Base-by-base conservation (phyloP, 2,888 invertebrate species). In the Galeruca laticollis region DNA sequence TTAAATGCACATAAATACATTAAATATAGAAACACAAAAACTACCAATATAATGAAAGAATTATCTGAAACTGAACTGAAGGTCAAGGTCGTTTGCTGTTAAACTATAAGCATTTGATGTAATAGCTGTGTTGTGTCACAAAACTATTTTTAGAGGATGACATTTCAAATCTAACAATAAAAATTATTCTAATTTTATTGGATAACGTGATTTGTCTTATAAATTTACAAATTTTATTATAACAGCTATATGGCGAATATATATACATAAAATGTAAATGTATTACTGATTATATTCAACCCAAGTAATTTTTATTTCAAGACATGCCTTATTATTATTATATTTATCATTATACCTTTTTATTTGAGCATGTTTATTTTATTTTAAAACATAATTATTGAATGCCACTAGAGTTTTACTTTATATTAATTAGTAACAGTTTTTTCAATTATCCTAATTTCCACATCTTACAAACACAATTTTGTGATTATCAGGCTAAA, bases 281-380 rank as follows among this genome's bases (percentile, higher is more conserved):
- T 47, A 9, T 15, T 15, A 5, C 47, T 47, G 47, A 47, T 18
- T 18, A 47, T 18, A 47, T 47, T 47, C 47, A 18, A 47, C 47
- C 47, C 18, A 18, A 47, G 47, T 47, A 47, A 47, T 47, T 47
- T 47, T 47, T 31, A 54, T 54, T 54, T 54, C 31, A 26, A 54
- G 26, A 54, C 31, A n/a, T 65, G 65, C 65, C 57, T 70, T 69
- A 33, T 60, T 69, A 65, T 31, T 52, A 26, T 52, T 11, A 47
- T 47, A 15, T 15, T 47, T 1, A 47, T 9, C 26, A 52, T 52
- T 26, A 52, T 52, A 26, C 1, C 21, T 71, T 66, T 64, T 40
- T 60, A 49, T 59, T 70, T 65, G 62, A 61, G 74, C 70, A 67
- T 68, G 71, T 63, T 68, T 69, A 69, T 68, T 68, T 33, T 51